Evolutionary conservation across 1,140 invertebrate genomes (phyloP).

Genomic region (Drosophila carrolli): DNA sequence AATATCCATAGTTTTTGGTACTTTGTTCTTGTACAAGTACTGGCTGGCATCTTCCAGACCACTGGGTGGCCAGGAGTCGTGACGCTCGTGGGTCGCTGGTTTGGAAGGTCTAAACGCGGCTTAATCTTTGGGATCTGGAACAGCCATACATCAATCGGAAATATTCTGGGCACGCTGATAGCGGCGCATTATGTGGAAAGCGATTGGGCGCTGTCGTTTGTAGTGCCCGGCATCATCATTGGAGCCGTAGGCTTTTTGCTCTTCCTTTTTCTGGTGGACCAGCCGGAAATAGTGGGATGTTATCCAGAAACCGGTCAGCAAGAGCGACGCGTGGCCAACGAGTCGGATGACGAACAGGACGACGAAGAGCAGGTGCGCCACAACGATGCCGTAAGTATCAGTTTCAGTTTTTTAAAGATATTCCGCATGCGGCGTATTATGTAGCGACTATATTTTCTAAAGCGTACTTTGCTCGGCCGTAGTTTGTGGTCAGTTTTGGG

Average conservation of each 20-base stretch:
- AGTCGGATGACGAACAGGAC: slow-evolving; percentile 70
- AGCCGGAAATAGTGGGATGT: slow-evolving; percentile 91
- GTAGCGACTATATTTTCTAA: slow-evolving; percentile 33
- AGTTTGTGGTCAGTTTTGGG: slow-evolving; percentile 39
- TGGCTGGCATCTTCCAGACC: slow-evolving; percentile 94
- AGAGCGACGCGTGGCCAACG: slow-evolving; percentile 60
- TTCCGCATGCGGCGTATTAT: slow-evolving; percentile 1
- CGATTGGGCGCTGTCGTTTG: slow-evolving; percentile 96
- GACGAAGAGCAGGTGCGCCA: slow-evolving; percentile 52
- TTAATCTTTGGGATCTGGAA: slow-evolving; percentile 98
- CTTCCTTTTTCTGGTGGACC: slow-evolving; percentile 94
- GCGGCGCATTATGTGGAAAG: slow-evolving; percentile 93
- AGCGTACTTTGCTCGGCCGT: slow-evolving; percentile 22
- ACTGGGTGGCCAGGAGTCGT: slow-evolving; percentile 96
- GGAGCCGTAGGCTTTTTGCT: slow-evolving; percentile 90
- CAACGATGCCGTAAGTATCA: slow-evolving; percentile 67
- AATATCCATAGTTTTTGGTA: slow-evolving; percentile 94
- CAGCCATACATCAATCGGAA: slow-evolving; percentile 97
- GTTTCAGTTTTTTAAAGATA: background rate
- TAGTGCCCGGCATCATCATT: slow-evolving; percentile 96
- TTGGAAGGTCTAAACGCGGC: slow-evolving; percentile 95
- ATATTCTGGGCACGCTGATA: slow-evolving; percentile 95
- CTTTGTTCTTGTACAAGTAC: slow-evolving; percentile 92
- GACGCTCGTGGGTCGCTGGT: slow-evolving; percentile 97
- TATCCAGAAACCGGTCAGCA: slow-evolving; percentile 73